phyloP scores from a whole-genome alignment of 35 echinoderm and acorn worm species.

The Lytechinus variegatus region DNA sequence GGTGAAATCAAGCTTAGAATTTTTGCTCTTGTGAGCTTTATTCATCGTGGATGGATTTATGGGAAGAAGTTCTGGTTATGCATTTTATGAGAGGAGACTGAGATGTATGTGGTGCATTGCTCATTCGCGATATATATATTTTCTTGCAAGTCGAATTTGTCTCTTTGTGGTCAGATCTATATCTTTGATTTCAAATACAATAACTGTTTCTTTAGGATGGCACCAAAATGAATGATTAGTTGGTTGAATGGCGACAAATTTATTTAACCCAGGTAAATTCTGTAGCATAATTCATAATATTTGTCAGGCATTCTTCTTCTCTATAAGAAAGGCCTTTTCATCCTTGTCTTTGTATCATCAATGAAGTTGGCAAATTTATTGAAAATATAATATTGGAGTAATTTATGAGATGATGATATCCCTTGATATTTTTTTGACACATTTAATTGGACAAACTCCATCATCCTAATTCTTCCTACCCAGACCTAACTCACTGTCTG shows the following conservation, averaged over 20 bases:
- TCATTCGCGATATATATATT: neutral
- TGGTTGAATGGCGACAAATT: neutral
- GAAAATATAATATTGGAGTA: neutral
- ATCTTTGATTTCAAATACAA: neutral
- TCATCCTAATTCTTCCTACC: neutral
- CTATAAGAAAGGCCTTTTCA: neutral
- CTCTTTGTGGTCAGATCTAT: neutral
- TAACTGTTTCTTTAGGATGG: neutral
- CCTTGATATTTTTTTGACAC: neutral
- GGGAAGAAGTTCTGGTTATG: neutral
- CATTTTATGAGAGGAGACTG: neutral
- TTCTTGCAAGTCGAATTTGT: neutral
- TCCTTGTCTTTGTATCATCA: neutral
- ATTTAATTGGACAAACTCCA: neutral
- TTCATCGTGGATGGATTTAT: neutral
- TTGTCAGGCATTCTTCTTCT: neutral
- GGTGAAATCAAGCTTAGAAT: neutral
- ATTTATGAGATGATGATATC: neutral
- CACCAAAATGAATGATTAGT: neutral
- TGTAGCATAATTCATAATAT: neutral
- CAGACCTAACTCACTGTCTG: neutral
- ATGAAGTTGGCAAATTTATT: neutral
- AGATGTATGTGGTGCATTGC: neutral
- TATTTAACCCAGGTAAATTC: neutral
- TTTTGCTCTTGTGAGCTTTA: neutral